These are phyloP conservation scores for Rhabdomys pumilio DNA, from an alignment of 2,797 vertebrate species.

Conservation along the genomic window DNA sequence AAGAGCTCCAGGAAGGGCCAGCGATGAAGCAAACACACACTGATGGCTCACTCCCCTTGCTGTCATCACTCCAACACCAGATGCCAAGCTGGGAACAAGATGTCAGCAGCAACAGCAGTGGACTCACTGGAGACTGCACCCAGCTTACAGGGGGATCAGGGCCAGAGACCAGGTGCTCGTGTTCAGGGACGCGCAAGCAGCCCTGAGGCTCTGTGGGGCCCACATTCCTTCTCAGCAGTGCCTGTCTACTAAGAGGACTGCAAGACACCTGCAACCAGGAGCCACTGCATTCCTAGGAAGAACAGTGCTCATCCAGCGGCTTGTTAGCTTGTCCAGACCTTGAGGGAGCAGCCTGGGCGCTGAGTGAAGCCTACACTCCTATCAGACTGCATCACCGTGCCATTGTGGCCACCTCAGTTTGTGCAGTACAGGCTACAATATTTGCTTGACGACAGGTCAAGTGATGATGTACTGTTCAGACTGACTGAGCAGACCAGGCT, in stretches of 20 bases:
- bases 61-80: conserved; percentile 33
- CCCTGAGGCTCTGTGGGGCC: background rate
- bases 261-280: background rate
- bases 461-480: background rate
- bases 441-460: background rate
- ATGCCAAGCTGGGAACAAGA: conserved; percentile 18
- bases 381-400: too few relatives aligned
- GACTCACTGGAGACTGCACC: background rate
- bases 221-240: background rate
- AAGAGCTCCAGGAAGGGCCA: conserved; percentile 13
- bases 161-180: background rate
- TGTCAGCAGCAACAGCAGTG: background rate
- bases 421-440: background rate
- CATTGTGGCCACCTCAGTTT: background rate
- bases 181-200: fast-evolving
- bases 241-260: background rate
- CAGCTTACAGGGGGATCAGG: background rate
- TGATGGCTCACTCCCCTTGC: background rate
- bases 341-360: background rate
- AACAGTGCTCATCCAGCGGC: background rate
- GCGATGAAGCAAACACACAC: conserved; percentile 1
- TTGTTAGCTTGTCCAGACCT: background rate
- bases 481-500: background rate
- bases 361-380: background rate
- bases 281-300: background rate